phyloP scores from a whole-genome alignment of 2,797 vertebrate genomes.

The Hapalemur alaotrensis region DNA sequence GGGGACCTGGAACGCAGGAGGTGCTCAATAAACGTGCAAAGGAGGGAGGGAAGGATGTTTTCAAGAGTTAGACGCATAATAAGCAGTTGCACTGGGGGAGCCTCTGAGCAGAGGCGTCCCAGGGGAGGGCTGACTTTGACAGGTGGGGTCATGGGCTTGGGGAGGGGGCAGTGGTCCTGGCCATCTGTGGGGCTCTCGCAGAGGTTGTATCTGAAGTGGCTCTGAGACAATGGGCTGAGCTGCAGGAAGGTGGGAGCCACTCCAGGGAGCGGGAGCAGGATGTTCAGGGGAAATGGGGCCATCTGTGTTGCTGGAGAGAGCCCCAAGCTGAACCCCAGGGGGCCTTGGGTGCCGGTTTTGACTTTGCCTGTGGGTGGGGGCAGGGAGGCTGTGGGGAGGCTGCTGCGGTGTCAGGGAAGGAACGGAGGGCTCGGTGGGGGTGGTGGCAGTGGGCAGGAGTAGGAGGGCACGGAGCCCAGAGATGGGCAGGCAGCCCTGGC shows the following conservation, averaged over 20 bases:
- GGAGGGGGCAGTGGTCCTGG: background rate
- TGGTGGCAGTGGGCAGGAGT: background rate
- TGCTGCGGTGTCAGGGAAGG: background rate
- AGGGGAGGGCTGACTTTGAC: background rate
- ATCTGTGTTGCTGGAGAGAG: background rate
- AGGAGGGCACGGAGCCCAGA: background rate
- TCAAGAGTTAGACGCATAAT: background rate
- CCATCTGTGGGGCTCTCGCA: background rate
- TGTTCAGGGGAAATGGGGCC: background rate
- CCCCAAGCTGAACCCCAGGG: fast-evolving
- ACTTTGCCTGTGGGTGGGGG: no score
- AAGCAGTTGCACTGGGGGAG: background rate
- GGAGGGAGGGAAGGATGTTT: background rate
- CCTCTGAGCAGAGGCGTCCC: background rate
- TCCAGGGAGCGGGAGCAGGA: background rate
- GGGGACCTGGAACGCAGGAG: background rate
- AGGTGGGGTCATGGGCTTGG: background rate
- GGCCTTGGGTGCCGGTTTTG: background rate
- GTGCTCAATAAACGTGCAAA: background rate
- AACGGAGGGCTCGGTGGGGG: background rate
- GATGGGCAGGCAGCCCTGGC: background rate
- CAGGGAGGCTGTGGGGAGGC: background rate
- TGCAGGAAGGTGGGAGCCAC: background rate
- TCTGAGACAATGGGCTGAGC: background rate
- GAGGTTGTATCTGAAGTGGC: background rate